Evolutionary conservation across 2,888 invertebrate species (phyloP).

Genomic region (Eupithecia centaureata): DNA sequence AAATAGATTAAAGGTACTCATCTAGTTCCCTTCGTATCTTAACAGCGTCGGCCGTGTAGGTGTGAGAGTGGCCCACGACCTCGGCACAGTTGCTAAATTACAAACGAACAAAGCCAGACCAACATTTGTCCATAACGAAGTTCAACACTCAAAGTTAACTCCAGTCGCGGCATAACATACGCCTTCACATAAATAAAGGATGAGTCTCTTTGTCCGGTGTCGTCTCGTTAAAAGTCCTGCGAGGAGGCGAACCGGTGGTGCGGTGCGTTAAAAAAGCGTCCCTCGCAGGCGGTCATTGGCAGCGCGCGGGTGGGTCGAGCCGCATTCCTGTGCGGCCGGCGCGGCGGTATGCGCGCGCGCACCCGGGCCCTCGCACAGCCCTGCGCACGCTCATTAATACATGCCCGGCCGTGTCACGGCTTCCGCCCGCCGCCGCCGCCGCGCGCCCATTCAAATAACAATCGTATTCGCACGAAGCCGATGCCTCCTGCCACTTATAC

Average conservation of each 20-base stretch:
- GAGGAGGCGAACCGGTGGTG: constrained; percentile 69
- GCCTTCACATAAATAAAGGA: constrained; percentile 46
- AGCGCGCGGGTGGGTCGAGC: constrained; percentile 74
- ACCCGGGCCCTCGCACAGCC: constrained; percentile 14
- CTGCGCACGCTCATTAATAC: constrained; percentile 74
- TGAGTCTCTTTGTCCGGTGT: constrained; percentile 59
- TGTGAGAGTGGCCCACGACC: constrained; percentile 59
- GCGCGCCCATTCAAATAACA: constrained; percentile 70
- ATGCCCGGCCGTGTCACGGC: constrained; percentile 72
- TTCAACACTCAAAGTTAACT: constrained; percentile 27
- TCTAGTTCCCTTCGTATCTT: constrained; percentile 45
- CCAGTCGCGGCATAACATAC: constrained; percentile 20
- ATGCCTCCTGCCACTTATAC: constrained; percentile 52
- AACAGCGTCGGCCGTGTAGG: constrained; percentile 42
- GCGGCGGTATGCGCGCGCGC: constrained; percentile 36
- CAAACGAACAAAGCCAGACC: constrained; percentile 32
- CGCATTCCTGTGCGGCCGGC: constrained; percentile 80
- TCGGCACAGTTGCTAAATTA: constrained; percentile 61
- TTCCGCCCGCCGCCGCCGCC: constrained; percentile 64
- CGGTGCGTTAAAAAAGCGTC: constrained; percentile 74
- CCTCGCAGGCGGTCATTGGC: constrained; percentile 81
- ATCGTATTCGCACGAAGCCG: constrained; percentile 70
- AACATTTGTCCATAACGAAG: constrained; percentile 42
- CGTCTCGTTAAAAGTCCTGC: constrained; percentile 67
- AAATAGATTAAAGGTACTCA: constrained; percentile 42